Evolutionary conservation across 2,797 vertebrate species (phyloP), one percentile per base, ranked within the genome.

Genomic region (Spinibarbus caldwelli): DNA sequence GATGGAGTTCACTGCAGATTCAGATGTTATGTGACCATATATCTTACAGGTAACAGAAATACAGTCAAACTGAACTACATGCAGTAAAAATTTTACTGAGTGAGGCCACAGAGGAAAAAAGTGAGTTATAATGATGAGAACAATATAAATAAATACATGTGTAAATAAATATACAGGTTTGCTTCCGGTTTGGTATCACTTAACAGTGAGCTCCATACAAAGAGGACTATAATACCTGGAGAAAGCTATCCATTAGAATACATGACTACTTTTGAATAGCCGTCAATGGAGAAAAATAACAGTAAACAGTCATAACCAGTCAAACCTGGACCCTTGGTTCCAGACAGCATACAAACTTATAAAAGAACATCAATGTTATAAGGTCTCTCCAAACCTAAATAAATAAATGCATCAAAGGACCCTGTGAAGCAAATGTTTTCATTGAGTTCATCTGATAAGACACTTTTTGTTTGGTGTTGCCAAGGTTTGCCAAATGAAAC

Each of bases 11-110:
- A 84, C 70, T 26, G 43, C 71, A 26, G 64, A 85, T 82, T 87
- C 88, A 90, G 90, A 88, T 91, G 88, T 89, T 86, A 62, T 64
- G 57, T 67, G 43, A 86, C 47, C 41, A 80, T 49, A 45, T 34
- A 36, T 38, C 67, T 62, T 75, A 73, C 79, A 66, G 47, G 17
- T 45, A 49, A 49, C 31, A 78, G 38, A 67, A 43, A 82, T 21
- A 38, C 11, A 83, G 49, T 64, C 75, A 71, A 52, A 31, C 45
- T 78, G 62, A 70, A 82, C 45, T 62, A 43, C 79, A 19, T 10
- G 6, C 43, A 68, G 6, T 80, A 43, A 62, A 78, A 4, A 34
- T 77, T 77, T 77, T 52, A 77, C 49, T 9, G 19, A 57, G 9
- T 49, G 8, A 75, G 29, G 47, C 31, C 6, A 15, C 62, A 66